These are phyloP conservation scores for Mesaphorura yosii DNA, from an alignment of 1,140 invertebrate species.

Conservation along the genomic window DNA sequence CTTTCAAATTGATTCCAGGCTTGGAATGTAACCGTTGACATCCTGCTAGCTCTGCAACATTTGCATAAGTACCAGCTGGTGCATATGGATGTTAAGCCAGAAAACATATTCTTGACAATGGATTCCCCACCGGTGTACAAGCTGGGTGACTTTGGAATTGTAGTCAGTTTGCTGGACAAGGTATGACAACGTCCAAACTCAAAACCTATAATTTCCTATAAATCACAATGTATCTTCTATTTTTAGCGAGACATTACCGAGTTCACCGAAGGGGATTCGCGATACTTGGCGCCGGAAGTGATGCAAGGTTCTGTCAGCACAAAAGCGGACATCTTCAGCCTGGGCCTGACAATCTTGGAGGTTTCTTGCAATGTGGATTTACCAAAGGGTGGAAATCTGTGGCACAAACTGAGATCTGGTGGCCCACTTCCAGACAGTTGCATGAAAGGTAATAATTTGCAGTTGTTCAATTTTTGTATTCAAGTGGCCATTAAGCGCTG, in stretches of 20 bases:
- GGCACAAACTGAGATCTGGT: constrained; percentile 53
- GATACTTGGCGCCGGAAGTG: constrained; percentile 61
- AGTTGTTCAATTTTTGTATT: not conserved
- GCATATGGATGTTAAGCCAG: constrained; percentile 54
- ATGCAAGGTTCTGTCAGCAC: constrained; percentile 50
- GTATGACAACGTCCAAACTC: constrained; percentile 33
- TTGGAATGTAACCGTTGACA: constrained; percentile 38
- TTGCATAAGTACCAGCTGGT: constrained; percentile 48
- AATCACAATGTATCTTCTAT: constrained; percentile 7
- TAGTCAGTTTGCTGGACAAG: constrained; percentile 43
- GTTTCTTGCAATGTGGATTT: constrained; percentile 57
- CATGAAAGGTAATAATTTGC: constrained; percentile 9
- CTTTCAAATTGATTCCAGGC: constrained; percentile 25
- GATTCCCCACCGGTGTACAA: constrained; percentile 42
- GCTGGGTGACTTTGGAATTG: constrained; percentile 51
- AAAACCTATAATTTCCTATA: not conserved
- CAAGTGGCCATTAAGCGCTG: not conserved
- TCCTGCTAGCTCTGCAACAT: constrained; percentile 43
- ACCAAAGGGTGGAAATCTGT: constrained; percentile 51
- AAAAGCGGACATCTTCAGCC: constrained; percentile 51
- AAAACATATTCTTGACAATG: constrained; percentile 48
- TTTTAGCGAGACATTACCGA: constrained; percentile 41
- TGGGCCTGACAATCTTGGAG: constrained; percentile 62
- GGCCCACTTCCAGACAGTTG: constrained; percentile 23
- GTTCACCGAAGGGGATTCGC: constrained; percentile 59